phyloP scores from a whole-genome alignment of 1,140 invertebrate genomes.

The Solenopsis invicta region DNA sequence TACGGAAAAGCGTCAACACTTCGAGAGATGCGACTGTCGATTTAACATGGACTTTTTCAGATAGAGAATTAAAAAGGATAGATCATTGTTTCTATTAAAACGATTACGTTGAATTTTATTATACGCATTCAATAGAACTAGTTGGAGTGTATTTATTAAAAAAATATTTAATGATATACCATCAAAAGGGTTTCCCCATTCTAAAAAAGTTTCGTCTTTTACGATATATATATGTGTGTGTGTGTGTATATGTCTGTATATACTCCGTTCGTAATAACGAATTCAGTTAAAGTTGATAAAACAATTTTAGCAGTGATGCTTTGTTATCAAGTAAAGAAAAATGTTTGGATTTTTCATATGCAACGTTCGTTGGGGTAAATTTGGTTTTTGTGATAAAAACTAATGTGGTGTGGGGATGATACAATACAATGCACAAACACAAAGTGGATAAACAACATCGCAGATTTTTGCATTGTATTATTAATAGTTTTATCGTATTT shows the following conservation, averaged over 20 bases:
- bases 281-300: slow-evolving; percentile 9
- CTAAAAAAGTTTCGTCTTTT: slow-evolving; percentile 20
- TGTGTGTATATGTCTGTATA: background rate
- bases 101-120: background rate
- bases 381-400: background rate
- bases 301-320: background rate
- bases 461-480: slow-evolving; percentile 61
- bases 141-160: background rate
- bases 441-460: slow-evolving; percentile 49
- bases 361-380: slow-evolving; percentile 1
- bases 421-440: background rate
- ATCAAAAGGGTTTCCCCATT: background rate
- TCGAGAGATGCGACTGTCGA: too few species aligned
- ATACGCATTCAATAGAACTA: background rate
- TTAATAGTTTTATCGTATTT: slow-evolving; percentile 56
- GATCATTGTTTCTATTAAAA: background rate
- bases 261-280: too few species aligned
- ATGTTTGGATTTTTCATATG: background rate
- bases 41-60: too few species aligned
- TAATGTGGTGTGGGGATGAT: background rate
- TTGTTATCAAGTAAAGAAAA: background rate
- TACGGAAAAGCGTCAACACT: too few species aligned
- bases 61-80: background rate
- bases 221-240: background rate
- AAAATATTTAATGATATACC: background rate